phyloP scores from a whole-genome alignment of 2,888 invertebrate species.

The Drosophila bunnanda region DNA sequence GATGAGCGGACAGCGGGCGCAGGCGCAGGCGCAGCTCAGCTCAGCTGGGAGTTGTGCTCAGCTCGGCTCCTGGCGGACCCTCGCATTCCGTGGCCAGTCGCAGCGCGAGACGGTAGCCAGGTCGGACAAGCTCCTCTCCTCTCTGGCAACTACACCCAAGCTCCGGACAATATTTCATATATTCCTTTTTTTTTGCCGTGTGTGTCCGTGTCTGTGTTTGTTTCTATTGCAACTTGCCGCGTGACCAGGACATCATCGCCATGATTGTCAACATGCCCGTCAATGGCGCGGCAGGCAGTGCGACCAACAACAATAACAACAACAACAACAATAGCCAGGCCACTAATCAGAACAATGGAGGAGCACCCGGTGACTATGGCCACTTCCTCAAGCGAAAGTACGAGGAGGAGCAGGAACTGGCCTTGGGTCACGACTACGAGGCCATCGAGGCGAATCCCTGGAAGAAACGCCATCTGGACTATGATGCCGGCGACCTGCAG shows the following conservation, averaged over 20 bases:
- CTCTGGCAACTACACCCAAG: background rate
- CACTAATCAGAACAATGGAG: constrained; percentile 49
- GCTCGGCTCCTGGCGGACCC: constrained; percentile 41
- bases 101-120: constrained; percentile 66
- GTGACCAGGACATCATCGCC: constrained; percentile 1
- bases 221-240: constrained; percentile 42
- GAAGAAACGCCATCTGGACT: constrained; percentile 78
- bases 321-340: constrained; percentile 58
- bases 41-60: constrained; percentile 23
- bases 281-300: constrained; percentile 53
- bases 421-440: constrained; percentile 58
- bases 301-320: constrained; percentile 44
- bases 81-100: constrained; percentile 72
- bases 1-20: constrained; percentile 18
- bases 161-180: background rate
- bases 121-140: constrained; percentile 41
- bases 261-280: constrained; percentile 82
- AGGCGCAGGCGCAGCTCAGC: constrained; percentile 25
- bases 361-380: constrained; percentile 60
- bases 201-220: constrained; percentile 32
- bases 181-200: constrained; percentile 19
- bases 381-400: constrained; percentile 83
- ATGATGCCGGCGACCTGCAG: constrained; percentile 62
- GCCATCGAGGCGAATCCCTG: constrained; percentile 65
- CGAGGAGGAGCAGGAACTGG: constrained; percentile 48